phyloP scores from a whole-genome alignment of 2,113 vertebrate genomes.

The Rhabdomys dilectus region DNA sequence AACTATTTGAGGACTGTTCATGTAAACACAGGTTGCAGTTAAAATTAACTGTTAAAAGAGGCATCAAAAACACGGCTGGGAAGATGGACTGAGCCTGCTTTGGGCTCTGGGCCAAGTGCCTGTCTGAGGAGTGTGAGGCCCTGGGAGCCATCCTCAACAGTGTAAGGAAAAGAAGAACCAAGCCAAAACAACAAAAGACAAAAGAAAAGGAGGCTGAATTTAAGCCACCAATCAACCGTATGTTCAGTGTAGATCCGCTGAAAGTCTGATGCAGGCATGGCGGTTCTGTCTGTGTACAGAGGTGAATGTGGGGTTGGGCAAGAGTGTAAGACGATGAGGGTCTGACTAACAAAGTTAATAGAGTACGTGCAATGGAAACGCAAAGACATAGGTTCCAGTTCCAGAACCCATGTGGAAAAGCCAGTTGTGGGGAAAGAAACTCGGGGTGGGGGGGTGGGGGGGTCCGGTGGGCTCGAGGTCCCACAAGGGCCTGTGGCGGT shows the following conservation, averaged over 20 bases:
- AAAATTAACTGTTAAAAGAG: background rate
- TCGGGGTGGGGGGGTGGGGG: too few species aligned
- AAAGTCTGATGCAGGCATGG: background rate
- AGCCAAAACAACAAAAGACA: background rate
- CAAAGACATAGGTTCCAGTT: too few species aligned
- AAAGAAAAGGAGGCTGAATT: background rate
- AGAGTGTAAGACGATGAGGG: background rate
- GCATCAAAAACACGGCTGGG: background rate
- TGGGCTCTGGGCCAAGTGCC: background rate
- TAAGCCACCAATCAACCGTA: background rate
- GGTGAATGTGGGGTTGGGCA: background rate
- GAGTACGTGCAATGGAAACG: background rate
- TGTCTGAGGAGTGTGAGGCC: background rate
- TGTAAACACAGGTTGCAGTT: background rate
- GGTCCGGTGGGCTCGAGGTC: too few species aligned
- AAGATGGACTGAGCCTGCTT: background rate
- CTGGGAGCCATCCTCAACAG: background rate
- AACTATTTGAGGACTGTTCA: background rate
- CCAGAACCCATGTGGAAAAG: background rate
- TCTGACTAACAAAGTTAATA: background rate
- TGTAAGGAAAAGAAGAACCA: background rate
- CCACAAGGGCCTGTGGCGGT: too few species aligned
- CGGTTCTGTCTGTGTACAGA: background rate
- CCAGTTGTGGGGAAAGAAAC: too few species aligned
- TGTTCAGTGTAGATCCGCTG: background rate